A percentile compares a stretch with the other conserved stretches of the same genome.
Evolutionary conservation across 2,888 invertebrate species (phyloP).

Genomic region (Listrodromus nycthemerus): DNA sequence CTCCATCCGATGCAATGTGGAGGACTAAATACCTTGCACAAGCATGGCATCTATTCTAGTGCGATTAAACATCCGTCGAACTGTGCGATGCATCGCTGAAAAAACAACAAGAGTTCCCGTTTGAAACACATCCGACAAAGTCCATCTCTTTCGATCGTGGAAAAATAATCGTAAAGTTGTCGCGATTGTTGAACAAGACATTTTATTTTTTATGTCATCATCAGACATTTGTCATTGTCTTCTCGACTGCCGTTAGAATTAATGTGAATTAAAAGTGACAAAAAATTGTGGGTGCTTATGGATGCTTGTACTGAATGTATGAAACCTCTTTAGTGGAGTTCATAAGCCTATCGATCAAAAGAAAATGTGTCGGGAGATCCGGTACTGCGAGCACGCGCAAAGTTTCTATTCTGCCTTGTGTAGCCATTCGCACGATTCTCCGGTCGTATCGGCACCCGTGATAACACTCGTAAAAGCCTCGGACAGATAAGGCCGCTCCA

Average conservation of each 20-base stretch:
- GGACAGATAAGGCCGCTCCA: conserved; percentile 34
- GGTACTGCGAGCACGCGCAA: background rate
- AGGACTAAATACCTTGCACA: conserved; percentile 32
- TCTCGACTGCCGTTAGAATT: background rate
- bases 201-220: background rate
- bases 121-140: background rate
- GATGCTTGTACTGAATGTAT: background rate
- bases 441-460: conserved; percentile 5
- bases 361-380: background rate
- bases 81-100: conserved; percentile 25
- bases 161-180: background rate
- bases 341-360: background rate
- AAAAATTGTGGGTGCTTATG: background rate
- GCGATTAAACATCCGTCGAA: conserved; percentile 7
- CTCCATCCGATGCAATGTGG: background rate
- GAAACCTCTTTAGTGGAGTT: background rate
- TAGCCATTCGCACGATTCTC: background rate
- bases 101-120: conserved; percentile 9
- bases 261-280: background rate
- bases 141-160: background rate
- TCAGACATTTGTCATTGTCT: background rate
- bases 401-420: background rate
- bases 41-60: conserved; percentile 38
- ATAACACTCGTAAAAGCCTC: conserved; percentile 32
- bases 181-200: background rate